Percentiles rank a stretch among this genome's conserved stretches.
Evolutionary conservation across 2,888 invertebrate species (phyloP).

Genomic region (Drosophila neonasuta): DNA sequence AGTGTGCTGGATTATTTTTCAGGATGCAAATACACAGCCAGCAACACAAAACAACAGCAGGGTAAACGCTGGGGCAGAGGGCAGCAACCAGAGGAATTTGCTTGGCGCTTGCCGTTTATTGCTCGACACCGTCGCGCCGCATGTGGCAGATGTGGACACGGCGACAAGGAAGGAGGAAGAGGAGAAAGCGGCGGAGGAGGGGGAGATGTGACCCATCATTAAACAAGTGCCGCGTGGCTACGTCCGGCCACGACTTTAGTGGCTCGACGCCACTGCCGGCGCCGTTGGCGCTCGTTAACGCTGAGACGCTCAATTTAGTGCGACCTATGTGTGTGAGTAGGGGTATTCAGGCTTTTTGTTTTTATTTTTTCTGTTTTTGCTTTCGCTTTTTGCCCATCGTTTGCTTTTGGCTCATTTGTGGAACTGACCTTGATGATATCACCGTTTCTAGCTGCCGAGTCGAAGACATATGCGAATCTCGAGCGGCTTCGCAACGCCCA

Average conservation of each 20-base stretch:
- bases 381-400: constrained; percentile 42
- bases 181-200: constrained; percentile 9
- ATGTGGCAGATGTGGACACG: constrained; percentile 56
- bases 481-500: constrained; percentile 35
- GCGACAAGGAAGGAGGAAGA: constrained; percentile 15
- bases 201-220: constrained; percentile 54
- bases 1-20: constrained; percentile 18
- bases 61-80: not conserved
- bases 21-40: constrained; percentile 32
- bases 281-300: constrained; percentile 65
- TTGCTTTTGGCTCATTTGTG: constrained; percentile 57
- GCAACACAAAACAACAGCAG: constrained; percentile 8
- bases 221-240: constrained; percentile 67
- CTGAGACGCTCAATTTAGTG: constrained; percentile 75
- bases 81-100: constrained; percentile 31
- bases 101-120: constrained; percentile 65
- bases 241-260: constrained; percentile 67
- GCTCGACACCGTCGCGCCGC: constrained; percentile 56
- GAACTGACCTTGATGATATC: constrained; percentile 73
- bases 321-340: constrained; percentile 29
- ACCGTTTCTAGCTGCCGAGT: constrained; percentile 49
- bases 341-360: constrained; percentile 43
- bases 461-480: constrained; percentile 64
- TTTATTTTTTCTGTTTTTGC: not conserved
- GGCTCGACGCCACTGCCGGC: constrained; percentile 40